Evolutionary conservation across 2,113 vertebrate species (phyloP).

Genomic region (Hippolais icterina): DNA sequence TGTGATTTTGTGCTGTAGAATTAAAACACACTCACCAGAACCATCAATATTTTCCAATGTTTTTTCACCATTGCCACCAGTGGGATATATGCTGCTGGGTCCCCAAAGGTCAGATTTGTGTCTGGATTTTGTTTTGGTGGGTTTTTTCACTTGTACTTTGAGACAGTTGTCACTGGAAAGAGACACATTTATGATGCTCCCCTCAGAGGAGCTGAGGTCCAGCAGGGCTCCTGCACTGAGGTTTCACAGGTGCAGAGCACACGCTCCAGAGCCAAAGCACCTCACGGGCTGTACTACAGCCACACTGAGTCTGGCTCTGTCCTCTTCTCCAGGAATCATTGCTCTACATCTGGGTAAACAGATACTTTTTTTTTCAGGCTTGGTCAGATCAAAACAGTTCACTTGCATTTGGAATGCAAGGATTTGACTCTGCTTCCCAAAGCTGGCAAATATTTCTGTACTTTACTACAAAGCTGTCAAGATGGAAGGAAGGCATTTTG

Average conservation of each 20-base stretch:
- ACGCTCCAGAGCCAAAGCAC: not conserved
- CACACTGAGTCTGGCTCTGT: not conserved
- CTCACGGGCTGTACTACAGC: rapidly evolving
- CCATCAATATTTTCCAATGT: not conserved
- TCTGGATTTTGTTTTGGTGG: not conserved
- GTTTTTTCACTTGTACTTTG: not conserved
- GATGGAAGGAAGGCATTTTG: not conserved
- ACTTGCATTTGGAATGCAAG: not conserved
- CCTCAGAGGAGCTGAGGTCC: not conserved
- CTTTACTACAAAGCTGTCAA: not conserved
- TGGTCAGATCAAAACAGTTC: not conserved
- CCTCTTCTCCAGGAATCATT: not conserved
- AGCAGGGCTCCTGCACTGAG: not conserved
- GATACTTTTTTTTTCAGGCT: not conserved
- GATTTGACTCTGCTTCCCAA: not conserved
- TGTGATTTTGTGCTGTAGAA: not conserved
- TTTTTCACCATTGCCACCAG: not conserved
- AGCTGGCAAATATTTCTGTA: not conserved
- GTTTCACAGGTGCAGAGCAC: not conserved
- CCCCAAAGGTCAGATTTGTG: not conserved
- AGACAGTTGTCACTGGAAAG: not conserved
- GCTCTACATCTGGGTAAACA: not conserved
- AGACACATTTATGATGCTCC: not conserved
- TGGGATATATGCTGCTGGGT: not conserved
- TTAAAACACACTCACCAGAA: not conserved